Conservation (phyloP, 2,113 vertebrate genomes). For the Calyptomena viridis region DNA sequence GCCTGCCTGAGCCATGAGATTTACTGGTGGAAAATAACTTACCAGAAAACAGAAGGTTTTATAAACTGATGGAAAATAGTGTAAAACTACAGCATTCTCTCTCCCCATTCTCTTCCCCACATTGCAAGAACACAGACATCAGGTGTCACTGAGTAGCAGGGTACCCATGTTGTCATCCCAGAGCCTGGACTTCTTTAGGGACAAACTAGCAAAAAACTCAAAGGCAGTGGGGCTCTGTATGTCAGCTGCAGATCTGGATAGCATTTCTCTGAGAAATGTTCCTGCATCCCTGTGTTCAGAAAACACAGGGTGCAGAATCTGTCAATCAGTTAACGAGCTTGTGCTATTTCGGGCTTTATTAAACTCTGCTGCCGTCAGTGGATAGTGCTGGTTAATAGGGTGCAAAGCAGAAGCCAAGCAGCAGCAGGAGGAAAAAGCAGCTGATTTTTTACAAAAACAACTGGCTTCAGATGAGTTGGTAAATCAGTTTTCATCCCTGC, state of each 20-base stretch:
- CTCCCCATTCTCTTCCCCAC: rapidly evolving
- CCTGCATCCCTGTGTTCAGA: not conserved
- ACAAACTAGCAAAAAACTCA: not conserved
- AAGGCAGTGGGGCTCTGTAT: not conserved
- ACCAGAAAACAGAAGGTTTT: not conserved
- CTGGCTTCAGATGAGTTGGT: conserved; percentile 26
- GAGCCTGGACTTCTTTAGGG: not conserved
- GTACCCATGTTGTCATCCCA: rapidly evolving
- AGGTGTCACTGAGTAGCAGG: not conserved
- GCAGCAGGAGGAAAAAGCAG: conserved; percentile 21
- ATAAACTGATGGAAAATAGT: not conserved
- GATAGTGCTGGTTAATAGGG: not conserved
- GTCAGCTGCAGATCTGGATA: not conserved
- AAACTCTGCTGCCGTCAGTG: not conserved
- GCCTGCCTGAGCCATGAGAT: not conserved
- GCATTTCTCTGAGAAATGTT: not conserved
- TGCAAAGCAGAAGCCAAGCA: not conserved
- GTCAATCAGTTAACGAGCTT: not conserved
- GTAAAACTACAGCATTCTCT: not conserved
- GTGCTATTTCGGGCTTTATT: not conserved
- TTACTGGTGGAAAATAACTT: not conserved
- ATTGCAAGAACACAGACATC: not conserved
- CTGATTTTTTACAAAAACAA: conserved; percentile 40
- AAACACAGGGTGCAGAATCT: not conserved
- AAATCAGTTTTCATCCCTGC: conserved; percentile 56